A percentile compares a stretch with the other conserved stretches of the same genome.
Conservation (phyloP, 2,113 vertebrate species). For the Callopanchax toddi region DNA sequence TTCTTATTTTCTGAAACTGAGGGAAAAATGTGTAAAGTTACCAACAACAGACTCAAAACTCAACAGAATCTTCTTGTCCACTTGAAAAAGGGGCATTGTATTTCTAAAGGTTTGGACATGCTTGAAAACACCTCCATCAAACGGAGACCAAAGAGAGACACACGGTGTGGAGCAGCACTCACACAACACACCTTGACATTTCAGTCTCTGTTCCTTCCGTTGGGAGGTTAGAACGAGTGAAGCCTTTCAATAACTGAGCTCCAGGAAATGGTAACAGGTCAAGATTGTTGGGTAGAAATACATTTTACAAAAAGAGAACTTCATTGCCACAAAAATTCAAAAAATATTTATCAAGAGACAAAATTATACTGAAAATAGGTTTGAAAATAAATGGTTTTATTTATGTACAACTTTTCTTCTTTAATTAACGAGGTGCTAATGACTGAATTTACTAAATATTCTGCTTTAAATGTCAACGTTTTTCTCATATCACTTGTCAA, state of each 20-base stretch:
- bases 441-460: too few species aligned
- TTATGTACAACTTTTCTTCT: too few species aligned
- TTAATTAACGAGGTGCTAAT: too few species aligned
- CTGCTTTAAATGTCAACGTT: too few species aligned
- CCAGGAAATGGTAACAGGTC: constrained; percentile 38
- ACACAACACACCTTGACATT: constrained; percentile 27
- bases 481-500: too few species aligned
- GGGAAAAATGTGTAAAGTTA: too few species aligned
- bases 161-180: constrained; percentile 7
- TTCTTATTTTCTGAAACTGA: too few species aligned
- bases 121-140: constrained; percentile 7
- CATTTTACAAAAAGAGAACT: constrained; percentile 60
- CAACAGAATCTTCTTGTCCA: background rate
- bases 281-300: constrained; percentile 18
- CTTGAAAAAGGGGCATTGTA: background rate
- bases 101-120: background rate
- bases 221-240: constrained; percentile 29
- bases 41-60: too few species aligned
- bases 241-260: constrained; percentile 27
- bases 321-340: too few species aligned
- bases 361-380: too few species aligned
- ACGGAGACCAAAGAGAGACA: constrained; percentile 21
- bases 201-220: constrained; percentile 36
- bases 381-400: too few species aligned
- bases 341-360: too few species aligned